Conservation (phyloP, 2,113 vertebrate genomes). For the pig (Sus scrofa) region DNA sequence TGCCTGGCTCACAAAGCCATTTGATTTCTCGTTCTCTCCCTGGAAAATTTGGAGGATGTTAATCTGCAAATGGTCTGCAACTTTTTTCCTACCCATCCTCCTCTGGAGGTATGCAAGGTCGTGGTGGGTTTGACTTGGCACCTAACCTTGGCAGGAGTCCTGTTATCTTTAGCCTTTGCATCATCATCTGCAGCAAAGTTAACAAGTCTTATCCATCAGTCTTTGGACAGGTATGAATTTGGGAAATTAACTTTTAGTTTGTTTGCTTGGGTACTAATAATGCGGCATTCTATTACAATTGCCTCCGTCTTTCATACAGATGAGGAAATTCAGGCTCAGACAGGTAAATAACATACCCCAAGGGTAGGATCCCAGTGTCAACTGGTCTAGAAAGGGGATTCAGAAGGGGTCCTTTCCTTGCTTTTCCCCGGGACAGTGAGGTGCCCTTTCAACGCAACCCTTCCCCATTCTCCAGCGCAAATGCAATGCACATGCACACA, state of each 20-base stretch:
- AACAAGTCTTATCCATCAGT: background rate
- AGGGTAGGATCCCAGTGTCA: background rate
- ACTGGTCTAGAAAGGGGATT: background rate
- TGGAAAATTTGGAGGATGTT: background rate
- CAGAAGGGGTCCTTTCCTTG: background rate
- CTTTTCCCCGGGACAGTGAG: background rate
- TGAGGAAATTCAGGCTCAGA: conserved; percentile 12
- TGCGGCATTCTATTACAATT: background rate
- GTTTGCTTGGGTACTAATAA: conserved; percentile 37
- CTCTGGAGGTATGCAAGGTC: background rate
- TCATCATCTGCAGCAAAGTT: background rate
- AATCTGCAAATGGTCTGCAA: background rate
- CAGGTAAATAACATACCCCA: background rate
- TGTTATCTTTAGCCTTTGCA: background rate
- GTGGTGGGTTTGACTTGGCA: background rate
- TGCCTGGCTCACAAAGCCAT: background rate
- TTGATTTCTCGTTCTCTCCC: background rate
- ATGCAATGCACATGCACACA: background rate
- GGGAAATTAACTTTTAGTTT: conserved; percentile 22
- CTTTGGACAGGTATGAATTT: background rate
- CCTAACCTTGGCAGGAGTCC: background rate
- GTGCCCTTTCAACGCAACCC: background rate
- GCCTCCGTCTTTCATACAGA: conserved; percentile 13
- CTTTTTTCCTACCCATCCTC: background rate
- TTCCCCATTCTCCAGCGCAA: background rate